These are phyloP conservation scores for Augochlorella aurata DNA, from an alignment of 2,888 invertebrate genomes.

Conservation along the genomic window DNA sequence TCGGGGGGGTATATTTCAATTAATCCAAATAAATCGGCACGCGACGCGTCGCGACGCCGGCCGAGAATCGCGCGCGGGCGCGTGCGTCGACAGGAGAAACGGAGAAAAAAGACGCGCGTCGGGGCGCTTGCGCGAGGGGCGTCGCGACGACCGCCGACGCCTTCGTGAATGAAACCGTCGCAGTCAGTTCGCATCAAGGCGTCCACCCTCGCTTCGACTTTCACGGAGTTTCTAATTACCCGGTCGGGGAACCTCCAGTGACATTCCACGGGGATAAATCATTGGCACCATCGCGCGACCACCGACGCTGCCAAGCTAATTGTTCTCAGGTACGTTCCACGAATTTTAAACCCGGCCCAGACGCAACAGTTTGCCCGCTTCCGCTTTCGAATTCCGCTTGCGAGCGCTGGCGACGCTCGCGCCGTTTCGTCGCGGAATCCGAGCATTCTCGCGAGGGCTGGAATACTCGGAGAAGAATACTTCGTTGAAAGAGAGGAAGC, in stretches of 20 bases:
- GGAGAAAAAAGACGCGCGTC: constrained; percentile 40
- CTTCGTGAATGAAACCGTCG: constrained; percentile 77
- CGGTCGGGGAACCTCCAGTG: constrained; percentile 37
- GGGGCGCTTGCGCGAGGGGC: constrained; percentile 72
- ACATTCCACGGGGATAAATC: constrained; percentile 50
- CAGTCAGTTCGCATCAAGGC: constrained; percentile 76
- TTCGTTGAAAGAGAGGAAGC: neutral
- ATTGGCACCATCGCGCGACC: neutral
- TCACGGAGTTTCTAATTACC: constrained; percentile 59
- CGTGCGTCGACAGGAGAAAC: constrained; percentile 51
- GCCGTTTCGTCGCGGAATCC: neutral
- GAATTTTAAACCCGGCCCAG: neutral
- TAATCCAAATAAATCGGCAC: constrained; percentile 75
- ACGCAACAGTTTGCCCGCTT: constrained; percentile 1
- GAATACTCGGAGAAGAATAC: neutral
- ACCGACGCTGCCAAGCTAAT: too few relatives aligned
- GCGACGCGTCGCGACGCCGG: constrained; percentile 39
- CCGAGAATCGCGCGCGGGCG: constrained; percentile 21
- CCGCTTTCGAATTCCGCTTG: neutral
- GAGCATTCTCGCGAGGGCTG: neutral
- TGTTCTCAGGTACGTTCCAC: constrained; percentile 30
- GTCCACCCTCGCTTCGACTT: constrained; percentile 71
- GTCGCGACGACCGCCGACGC: constrained; percentile 74
- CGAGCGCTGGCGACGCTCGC: neutral
- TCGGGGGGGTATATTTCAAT: constrained; percentile 70